phyloP scores from a whole-genome alignment of 2,113 vertebrate species.

The Mus musculus region DNA sequence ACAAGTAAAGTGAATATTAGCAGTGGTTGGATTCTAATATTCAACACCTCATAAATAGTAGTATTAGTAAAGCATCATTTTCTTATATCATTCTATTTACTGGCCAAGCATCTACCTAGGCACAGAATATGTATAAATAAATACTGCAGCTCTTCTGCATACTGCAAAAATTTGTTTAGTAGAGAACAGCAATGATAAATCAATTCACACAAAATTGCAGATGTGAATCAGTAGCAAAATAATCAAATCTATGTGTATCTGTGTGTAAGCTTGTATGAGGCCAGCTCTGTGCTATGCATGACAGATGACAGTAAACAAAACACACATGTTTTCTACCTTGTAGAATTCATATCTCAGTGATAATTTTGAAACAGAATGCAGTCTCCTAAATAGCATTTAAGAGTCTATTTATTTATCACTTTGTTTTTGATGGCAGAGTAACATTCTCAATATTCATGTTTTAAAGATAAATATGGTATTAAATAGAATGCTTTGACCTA shows the following conservation, averaged over 20 bases:
- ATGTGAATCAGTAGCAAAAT: neutral
- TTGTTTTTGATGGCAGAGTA: conserved; percentile 27
- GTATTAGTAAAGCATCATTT: neutral
- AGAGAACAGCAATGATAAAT: neutral
- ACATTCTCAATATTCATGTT: conserved; percentile 55
- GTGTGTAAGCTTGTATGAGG: neutral
- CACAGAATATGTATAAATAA: neutral
- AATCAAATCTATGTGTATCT: neutral
- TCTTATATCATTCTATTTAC: neutral
- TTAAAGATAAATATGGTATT: conserved; percentile 74
- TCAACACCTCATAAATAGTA: neutral
- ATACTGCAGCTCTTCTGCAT: neutral
- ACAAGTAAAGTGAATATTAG: neutral
- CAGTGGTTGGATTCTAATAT: neutral
- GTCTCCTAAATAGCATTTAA: conserved; percentile 35
- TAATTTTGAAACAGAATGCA: conserved; percentile 40
- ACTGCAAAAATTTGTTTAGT: neutral
- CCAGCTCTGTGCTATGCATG: neutral
- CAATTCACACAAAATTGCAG: neutral
- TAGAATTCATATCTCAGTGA: conserved; percentile 50
- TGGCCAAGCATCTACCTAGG: neutral
- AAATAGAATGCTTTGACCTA: conserved; percentile 83
- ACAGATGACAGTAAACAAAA: conserved; percentile 11
- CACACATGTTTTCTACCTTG: neutral
- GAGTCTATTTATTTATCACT: conserved; percentile 27